A percentile compares a stretch with the other conserved stretches of the same genome.
Conservation (phyloP, 2,888 invertebrate species). For the Microctonus brassicae region DNA sequence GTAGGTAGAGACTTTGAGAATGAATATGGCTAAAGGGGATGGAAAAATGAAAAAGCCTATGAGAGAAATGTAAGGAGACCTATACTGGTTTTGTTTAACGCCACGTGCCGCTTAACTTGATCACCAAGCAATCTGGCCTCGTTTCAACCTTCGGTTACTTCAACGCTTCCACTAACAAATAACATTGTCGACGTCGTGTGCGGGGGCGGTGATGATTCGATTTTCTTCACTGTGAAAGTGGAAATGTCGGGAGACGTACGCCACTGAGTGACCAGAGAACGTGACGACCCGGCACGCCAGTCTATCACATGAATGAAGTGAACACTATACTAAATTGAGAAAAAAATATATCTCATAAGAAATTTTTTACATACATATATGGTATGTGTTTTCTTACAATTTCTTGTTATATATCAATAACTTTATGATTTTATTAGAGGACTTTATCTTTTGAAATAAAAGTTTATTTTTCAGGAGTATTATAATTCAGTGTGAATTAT, state of each 20-base stretch:
- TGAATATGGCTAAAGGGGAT: conserved; percentile 16
- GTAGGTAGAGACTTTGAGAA: conserved; percentile 12
- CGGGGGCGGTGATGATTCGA: conserved; percentile 62
- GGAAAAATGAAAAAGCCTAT: conserved; percentile 23
- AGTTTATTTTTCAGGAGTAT: background rate
- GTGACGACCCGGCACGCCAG: background rate
- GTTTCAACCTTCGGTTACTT: conserved; percentile 68
- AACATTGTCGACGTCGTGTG: conserved; percentile 66
- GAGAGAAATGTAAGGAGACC: conserved; percentile 41
- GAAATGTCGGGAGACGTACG: conserved; percentile 35
- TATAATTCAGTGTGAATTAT: background rate
- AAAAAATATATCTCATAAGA: background rate
- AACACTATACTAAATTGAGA: background rate
- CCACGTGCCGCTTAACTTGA: conserved; percentile 70
- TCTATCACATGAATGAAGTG: background rate
- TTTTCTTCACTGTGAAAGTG: conserved; percentile 62
- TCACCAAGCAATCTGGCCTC: conserved; percentile 70
- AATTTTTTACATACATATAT: no score
- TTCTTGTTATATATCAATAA: no score
- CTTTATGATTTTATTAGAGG: no score
- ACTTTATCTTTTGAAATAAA: background rate
- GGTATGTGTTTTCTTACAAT: no score
- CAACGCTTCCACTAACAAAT: conserved; percentile 68
- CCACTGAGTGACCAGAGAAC: conserved; percentile 27
- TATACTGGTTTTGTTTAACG: conserved; percentile 54